Base-by-base conservation (phyloP, 2,113 vertebrate species). In the Ptyas mucosa region DNA sequence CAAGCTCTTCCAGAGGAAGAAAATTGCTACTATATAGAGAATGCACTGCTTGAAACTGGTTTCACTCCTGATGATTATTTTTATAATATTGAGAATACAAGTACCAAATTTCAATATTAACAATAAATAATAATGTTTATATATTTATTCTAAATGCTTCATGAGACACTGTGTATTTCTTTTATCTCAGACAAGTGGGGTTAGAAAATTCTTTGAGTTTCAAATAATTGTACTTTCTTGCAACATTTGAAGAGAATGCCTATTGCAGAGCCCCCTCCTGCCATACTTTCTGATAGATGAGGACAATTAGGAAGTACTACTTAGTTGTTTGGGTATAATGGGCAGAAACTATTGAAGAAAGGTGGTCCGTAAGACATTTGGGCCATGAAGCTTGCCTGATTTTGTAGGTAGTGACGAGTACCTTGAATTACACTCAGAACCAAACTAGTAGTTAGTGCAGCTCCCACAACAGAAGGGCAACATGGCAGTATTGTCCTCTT, bases 31-130 rank as follows among this genome's bases (percentile, higher is more conserved):
- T 69, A 69, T 69, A 81, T 43, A 81, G 34, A 81, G 18, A 54
- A 54, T 43, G 97, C 96, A 88, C 91, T 98, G 91, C 88, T 93
- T 51, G 97, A 98, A 51, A 85, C 57, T 14, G 97, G 96, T 26
- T 97, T 97, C 91, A 93, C 91, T 91, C 96, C 97, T n/a, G 95
- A 97, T 34, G 91, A 97, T 61, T 89, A 91, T 90, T 0, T 87
- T 11, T 95, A 93, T 85, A 94, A 94, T 43, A 14, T 91, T 20
- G 89, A 90, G 29, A 92, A 57, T 26, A 64, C 93, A 88, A 95
- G 96, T 97, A 97, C 15, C 92, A 87, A 95, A 49, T 39, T 49
- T 54, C 29, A 5, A 29, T 90, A 24, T 90, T 52, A 53, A 4
- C 95, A 91, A 93, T 55, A 51, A 54, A 54, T 54, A 75, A 55